Evolutionary conservation across 2,797 vertebrate genomes (phyloP).

Genomic region (Phylloscopus collybita): DNA sequence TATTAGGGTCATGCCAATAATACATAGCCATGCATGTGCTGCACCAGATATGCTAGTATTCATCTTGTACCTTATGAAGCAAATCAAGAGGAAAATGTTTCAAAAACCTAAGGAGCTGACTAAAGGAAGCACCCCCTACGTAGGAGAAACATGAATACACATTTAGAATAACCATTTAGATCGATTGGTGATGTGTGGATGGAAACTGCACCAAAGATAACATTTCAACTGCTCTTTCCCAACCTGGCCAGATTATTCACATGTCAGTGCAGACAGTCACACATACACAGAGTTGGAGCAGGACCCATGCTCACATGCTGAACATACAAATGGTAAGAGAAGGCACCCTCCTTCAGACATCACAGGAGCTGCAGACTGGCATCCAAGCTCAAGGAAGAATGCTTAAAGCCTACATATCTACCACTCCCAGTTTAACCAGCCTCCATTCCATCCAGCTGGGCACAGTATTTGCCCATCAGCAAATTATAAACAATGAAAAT

Average conservation of each 20-base stretch:
- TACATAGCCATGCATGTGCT: neutral
- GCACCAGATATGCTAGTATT: neutral
- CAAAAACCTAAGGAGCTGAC: neutral
- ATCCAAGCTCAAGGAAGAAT: neutral
- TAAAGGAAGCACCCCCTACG: neutral
- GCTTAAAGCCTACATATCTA: neutral
- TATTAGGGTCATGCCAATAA: neutral
- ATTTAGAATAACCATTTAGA: neutral
- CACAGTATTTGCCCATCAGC: neutral
- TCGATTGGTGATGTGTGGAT: accelerated
- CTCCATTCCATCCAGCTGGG: neutral
- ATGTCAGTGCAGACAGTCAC: accelerated
- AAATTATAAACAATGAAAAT: conserved; percentile 12
- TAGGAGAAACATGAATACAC: neutral
- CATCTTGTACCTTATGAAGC: neutral
- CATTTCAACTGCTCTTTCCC: neutral
- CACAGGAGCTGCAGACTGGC: neutral
- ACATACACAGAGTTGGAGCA: neutral
- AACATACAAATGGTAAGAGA: neutral
- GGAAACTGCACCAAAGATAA: neutral
- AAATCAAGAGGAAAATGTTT: neutral
- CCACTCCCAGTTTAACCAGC: neutral
- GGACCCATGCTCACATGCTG: neutral
- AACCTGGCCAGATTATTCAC: neutral
- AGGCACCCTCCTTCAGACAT: neutral